Base-by-base conservation (phyloP, 2,113 vertebrate genomes). In the Eolophus roseicapilla region DNA sequence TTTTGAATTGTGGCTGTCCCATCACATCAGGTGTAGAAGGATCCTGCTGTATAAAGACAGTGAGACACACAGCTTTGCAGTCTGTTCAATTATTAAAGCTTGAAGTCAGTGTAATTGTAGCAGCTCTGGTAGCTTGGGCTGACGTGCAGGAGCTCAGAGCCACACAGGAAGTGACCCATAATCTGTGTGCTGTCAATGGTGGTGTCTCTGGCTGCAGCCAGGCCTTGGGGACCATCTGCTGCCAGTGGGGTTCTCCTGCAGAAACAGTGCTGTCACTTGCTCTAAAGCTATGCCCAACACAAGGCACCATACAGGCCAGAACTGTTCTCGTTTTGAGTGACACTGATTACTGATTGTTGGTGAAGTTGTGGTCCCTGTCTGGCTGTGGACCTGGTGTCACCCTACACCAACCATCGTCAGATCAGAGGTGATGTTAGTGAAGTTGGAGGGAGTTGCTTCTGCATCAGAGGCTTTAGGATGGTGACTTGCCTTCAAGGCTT, bases 261-360 rank as follows among this genome's bases (percentile, higher is more conserved):
- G n/a, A 25, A 46, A 7, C 43, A 64, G 27, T 37, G 65, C 59
- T 65, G 9, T 21, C 0, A 0, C 50, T 44, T 49, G 49, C 31
- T 55, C 39, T 29, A 53, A n/a, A 86, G n/a, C 53, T 37, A 23
- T 28, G 11, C 63, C 11, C n/a, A 28, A 5, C 19, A 8, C 6
- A 2, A 35, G 75, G 39, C 50, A 44, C 11, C 41, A 3, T 0
- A 0, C 12, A 13, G 24, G 46, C 10, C 64, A 77, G 28, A 47
- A 31, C 52, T 67, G 39, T 3, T 81, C 9, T 47, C 15, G 5
- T 41, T 73, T 31, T 59, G 39, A 53, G 19, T 46, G 73, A 35
- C 2, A 3, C 44, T 46, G 37, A 33, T 57, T 82, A 33, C 55
- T 70, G 62, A 37, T 39, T 41, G n/a, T 47, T 74, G n/a, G 33